phyloP scores from a whole-genome alignment of 2,888 invertebrate genomes.

The Eledona agricola region DNA sequence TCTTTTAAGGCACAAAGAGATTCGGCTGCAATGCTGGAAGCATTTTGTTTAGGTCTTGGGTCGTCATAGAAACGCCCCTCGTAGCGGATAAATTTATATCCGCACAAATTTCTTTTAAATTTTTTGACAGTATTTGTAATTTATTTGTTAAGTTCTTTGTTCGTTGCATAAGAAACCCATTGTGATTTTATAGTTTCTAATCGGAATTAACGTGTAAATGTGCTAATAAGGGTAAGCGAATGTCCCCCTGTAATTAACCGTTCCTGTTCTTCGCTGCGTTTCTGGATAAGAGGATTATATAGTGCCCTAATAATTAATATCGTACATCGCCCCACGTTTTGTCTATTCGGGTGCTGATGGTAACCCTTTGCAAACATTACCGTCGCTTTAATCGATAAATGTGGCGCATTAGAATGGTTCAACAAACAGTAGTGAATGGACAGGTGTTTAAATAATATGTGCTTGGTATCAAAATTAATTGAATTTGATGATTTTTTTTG shows the following conservation, averaged over 20 bases:
- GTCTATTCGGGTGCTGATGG: constrained; percentile 15
- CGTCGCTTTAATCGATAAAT: constrained; percentile 13
- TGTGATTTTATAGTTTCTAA: background rate
- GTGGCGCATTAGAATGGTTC: background rate
- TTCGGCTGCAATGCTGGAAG: constrained; percentile 20
- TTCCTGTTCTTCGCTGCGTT: constrained; percentile 40
- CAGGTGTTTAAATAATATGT: too few relatives aligned
- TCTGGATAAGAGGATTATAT: constrained; percentile 50
- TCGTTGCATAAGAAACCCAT: too few relatives aligned
- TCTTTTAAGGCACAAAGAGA: constrained; percentile 10
- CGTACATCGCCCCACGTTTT: constrained; percentile 14
- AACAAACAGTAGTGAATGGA: too few relatives aligned
- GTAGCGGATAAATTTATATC: constrained; percentile 53
- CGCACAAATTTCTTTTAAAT: constrained; percentile 54
- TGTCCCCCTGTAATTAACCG: constrained; percentile 41
- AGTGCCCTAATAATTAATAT: constrained; percentile 45
- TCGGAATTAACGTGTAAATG: background rate
- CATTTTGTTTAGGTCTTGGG: constrained; percentile 35
- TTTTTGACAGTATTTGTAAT: constrained; percentile 52
- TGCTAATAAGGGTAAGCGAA: background rate
- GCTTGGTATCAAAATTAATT: too few relatives aligned
- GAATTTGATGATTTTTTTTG: too few relatives aligned
- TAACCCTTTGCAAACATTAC: constrained; percentile 11
- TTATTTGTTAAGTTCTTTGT: too few relatives aligned
- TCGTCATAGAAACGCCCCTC: constrained; percentile 57